Percentiles rank a stretch among this genome's conserved stretches.
These are phyloP conservation scores for Margaritifera margaritifera DNA, from an alignment of 2,888 invertebrate genomes.

Conservation along the genomic window DNA sequence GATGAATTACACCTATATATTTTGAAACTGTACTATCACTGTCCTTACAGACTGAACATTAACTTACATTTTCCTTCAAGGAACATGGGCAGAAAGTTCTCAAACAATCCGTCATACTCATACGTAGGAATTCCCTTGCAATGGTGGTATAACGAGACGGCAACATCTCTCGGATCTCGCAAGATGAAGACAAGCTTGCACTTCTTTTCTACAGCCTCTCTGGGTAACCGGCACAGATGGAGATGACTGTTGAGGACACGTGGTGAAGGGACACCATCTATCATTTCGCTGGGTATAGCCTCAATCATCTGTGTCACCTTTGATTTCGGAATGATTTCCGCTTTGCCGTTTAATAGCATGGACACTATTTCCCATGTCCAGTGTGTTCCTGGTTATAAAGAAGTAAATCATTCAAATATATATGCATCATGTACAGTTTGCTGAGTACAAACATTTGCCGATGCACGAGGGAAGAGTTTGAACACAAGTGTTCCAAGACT, in stretches of 20 bases:
- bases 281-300: slow-evolving; percentile 13
- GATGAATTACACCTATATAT: no score
- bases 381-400: slow-evolving; percentile 25
- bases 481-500: no score
- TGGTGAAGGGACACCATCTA: slow-evolving; percentile 19
- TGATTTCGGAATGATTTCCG: slow-evolving; percentile 8
- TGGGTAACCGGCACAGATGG: slow-evolving; percentile 18
- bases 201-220: slow-evolving; percentile 22
- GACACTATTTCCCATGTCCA: slow-evolving; percentile 35
- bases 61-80: slow-evolving; percentile 38
- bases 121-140: slow-evolving; percentile 19
- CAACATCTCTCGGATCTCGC: slow-evolving; percentile 35
- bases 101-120: slow-evolving; percentile 40
- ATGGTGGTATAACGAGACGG: slow-evolving; percentile 33
- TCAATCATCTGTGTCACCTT: slow-evolving; percentile 23
- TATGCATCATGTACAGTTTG: no score
- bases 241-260: slow-evolving; percentile 29
- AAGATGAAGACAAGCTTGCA: slow-evolving; percentile 24
- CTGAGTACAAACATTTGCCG: no score
- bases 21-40: no score
- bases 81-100: slow-evolving; percentile 36
- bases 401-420: not conserved
- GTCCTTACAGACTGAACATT: no score
- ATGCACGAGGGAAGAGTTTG: no score
- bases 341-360: slow-evolving; percentile 20